These are phyloP conservation scores for Perizoma flavofasciatum DNA, from an alignment of 2,888 invertebrate species.

Conservation along the genomic window DNA sequence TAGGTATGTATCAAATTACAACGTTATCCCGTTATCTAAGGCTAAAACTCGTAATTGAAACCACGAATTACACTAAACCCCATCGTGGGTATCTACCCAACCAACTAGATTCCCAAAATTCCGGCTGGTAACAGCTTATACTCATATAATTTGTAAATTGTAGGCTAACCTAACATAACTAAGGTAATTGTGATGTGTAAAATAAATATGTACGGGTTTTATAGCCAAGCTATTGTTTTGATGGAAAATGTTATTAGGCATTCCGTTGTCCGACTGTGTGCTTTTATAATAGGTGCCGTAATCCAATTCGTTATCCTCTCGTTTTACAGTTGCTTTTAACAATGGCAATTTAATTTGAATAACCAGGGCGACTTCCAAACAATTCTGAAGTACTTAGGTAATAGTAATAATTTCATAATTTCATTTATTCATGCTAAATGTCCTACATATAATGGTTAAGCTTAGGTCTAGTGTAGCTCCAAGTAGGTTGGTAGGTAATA, in stretches of 20 bases:
- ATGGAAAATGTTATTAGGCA: conserved; percentile 28
- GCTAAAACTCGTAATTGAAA: too few species aligned
- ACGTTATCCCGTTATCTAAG: too few species aligned
- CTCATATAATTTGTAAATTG: conserved; percentile 8
- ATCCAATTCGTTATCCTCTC: conserved; percentile 29
- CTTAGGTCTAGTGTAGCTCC: too few species aligned
- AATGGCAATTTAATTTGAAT: conserved; percentile 25
- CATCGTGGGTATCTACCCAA: too few species aligned
- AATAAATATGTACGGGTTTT: conserved; percentile 16
- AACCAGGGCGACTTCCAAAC: not conserved
- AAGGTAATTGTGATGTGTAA: conserved; percentile 1
- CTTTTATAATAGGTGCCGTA: conserved; percentile 28
- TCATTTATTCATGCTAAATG: too few species aligned
- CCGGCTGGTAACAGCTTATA: conserved; percentile 1
- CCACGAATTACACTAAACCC: too few species aligned
- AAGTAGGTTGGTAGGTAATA: too few species aligned
- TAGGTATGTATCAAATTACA: too few species aligned
- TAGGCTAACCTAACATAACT: conserved; percentile 2
- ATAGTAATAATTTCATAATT: too few species aligned
- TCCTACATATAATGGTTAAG: too few species aligned
- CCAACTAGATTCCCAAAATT: not conserved
- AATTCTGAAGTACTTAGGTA: too few species aligned
- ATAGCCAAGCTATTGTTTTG: conserved; percentile 33
- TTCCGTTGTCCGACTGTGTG: conserved; percentile 30
- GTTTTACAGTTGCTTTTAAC: conserved; percentile 23